A percentile compares a stretch with the other conserved stretches of the same genome.
Evolutionary conservation across 2,888 invertebrate genomes (phyloP).

Genomic region (Caenorhabditis auriculariae): DNA sequence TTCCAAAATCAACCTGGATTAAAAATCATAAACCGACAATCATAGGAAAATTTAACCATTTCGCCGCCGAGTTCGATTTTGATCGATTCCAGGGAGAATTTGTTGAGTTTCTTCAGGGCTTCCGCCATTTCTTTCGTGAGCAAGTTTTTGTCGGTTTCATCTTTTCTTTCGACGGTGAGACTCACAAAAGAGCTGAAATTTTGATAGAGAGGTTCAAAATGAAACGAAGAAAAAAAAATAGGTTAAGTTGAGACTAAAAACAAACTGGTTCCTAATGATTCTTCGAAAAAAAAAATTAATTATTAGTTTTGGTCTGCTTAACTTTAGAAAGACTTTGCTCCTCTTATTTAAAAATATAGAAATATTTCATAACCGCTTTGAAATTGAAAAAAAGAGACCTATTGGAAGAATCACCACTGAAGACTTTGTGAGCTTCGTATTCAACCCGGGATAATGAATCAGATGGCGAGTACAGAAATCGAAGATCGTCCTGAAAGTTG

Average conservation of each 20-base stretch:
- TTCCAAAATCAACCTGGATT: slow-evolving; percentile 49
- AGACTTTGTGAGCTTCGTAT: slow-evolving; percentile 59
- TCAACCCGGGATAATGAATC: slow-evolving; percentile 58
- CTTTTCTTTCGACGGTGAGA: slow-evolving; percentile 54
- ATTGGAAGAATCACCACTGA: slow-evolving; percentile 60
- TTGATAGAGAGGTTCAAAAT: too few species aligned
- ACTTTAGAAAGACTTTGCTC: too few species aligned
- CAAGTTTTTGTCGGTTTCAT: slow-evolving; percentile 47
- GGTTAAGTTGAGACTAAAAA: not conserved
- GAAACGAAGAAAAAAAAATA: slow-evolving; percentile 3
- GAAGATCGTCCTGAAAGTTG: slow-evolving; percentile 57
- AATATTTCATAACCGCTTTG: too few species aligned
- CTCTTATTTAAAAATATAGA: too few species aligned
- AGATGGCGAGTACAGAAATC: slow-evolving; percentile 61
- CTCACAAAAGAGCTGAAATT: slow-evolving; percentile 57
- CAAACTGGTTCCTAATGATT: not conserved
- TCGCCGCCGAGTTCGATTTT: slow-evolving; percentile 47
- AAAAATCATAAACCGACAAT: not conserved
- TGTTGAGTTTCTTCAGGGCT: slow-evolving; percentile 42
- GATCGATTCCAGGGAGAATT: slow-evolving; percentile 58
- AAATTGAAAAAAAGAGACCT: slow-evolving; percentile 38
- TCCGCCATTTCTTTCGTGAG: slow-evolving; percentile 36
- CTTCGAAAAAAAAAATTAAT: too few species aligned
- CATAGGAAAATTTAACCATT: slow-evolving; percentile 12
- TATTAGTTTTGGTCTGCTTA: too few species aligned